These are phyloP conservation scores for Argyra leucocephala DNA, from an alignment of 2,888 invertebrate genomes.

Conservation along the genomic window DNA sequence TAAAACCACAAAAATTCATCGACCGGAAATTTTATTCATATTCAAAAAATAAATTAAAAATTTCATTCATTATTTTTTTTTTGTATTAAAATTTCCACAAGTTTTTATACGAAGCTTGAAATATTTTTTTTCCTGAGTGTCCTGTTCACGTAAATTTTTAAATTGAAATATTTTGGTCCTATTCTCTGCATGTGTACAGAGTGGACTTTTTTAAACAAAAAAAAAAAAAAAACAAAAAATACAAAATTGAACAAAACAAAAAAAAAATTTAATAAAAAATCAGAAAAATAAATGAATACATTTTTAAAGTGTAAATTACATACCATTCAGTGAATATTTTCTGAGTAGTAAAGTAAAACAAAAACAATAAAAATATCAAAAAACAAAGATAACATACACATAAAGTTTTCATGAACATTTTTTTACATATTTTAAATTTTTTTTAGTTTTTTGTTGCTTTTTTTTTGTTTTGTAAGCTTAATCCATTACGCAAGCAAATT, in stretches of 20 bases:
- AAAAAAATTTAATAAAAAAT: not conserved
- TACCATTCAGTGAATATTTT: not conserved
- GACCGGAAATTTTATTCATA: slow-evolving; percentile 1
- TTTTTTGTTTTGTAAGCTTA: not conserved
- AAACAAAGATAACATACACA: too few species aligned
- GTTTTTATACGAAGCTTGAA: not conserved
- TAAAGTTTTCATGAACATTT: too few species aligned
- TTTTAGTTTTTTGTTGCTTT: too few species aligned
- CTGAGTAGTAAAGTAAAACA: not conserved
- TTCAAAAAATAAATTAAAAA: not conserved
- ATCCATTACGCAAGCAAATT: not conserved
- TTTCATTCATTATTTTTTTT: not conserved
- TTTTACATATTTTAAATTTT: too few species aligned
- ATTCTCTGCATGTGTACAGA: not conserved
- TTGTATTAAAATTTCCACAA: not conserved
- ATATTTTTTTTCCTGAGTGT: not conserved
- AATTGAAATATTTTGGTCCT: not conserved
- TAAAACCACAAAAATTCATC: not conserved
- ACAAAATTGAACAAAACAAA: too few species aligned
- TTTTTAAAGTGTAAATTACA: not conserved
- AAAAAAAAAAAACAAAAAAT: too few species aligned
- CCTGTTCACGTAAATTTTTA: not conserved
- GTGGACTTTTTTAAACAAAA: too few species aligned
- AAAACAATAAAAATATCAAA: not conserved
- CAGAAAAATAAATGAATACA: not conserved